Evolutionary conservation across 2,888 invertebrate species (phyloP), one percentile per base, ranked within the genome.

Genomic region (Trissoscelio sp.): DNA sequence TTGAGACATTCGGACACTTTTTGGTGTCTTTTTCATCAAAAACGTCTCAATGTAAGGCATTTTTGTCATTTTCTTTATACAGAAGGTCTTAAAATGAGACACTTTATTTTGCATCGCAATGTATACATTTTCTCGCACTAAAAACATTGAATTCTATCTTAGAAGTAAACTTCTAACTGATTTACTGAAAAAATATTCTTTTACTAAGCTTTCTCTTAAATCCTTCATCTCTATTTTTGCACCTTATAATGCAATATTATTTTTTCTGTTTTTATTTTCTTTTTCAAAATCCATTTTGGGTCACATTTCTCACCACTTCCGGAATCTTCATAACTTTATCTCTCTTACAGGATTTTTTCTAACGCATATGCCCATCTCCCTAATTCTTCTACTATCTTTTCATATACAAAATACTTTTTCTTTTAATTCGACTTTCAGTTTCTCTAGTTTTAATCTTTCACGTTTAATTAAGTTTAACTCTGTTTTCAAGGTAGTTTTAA

Each of bases 171-270:
- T 4, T 14, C 28, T 11, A 34, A 18, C 4, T 34, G 34, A 4
- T 18, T 16, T 5, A 3, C 18, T 18, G 18, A 5, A 34, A 55
- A 55, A n/a, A n/a, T n/a, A n/a, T n/a, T n/a, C n/a, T 34, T 34
- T 18, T 16, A 18, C 18, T 7, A 34, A 12, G 5, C 18, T 11
- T 4, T 14, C 4, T 34, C 34, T 55, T 18, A 55, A 28, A 55
- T 55, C 34, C 0, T 18, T 11, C 3, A 2, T 34, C 12, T 55
- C 16, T 11, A 55, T n/a, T 34, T 55, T 31, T 9, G 18, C 28
- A 7, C 34, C 55, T 34, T 55, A 18, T 16, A 55, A 24, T 4
- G 28, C 31, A 3, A 55, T 55, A 18, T 55, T 55, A n/a, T 55
- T 55, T 18, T 16, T 18, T 11, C 31, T 34, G 16, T 55, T 18